Percentiles rank a stretch among this genome's conserved stretches.
These are phyloP conservation scores for Ctenicera cuprea DNA, from an alignment of 2,888 invertebrate species.

Conservation along the genomic window DNA sequence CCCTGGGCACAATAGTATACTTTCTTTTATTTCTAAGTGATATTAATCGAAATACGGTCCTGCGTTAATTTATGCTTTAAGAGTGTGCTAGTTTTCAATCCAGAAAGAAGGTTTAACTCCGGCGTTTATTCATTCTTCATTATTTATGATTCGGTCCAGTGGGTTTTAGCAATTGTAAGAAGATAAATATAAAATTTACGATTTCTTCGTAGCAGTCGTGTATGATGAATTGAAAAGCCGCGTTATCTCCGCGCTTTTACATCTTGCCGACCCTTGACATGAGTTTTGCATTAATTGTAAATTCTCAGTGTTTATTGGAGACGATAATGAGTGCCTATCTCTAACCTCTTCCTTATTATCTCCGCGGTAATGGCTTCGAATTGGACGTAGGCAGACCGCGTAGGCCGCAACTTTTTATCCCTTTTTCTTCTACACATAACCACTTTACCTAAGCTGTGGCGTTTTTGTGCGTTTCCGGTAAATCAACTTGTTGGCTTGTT, in stretches of 20 bases:
- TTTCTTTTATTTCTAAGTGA: no score
- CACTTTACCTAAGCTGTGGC: constrained; percentile 36
- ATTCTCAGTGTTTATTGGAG: constrained; percentile 57
- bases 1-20: no score
- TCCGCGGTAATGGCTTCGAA: constrained; percentile 57
- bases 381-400: constrained; percentile 56
- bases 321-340: constrained; percentile 59
- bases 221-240: constrained; percentile 51
- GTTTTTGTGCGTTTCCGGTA: constrained; percentile 26
- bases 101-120: background rate
- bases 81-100: no score
- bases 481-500: background rate
- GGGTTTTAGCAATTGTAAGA: constrained; percentile 1
- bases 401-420: constrained; percentile 45
- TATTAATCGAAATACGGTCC: no score
- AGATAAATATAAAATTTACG: constrained; percentile 7
- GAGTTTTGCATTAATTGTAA: constrained; percentile 60
- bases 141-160: background rate
- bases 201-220: background rate
- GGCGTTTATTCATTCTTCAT: background rate
- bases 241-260: constrained; percentile 52
- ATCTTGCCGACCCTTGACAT: constrained; percentile 58
- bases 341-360: constrained; percentile 64
- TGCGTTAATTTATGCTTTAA: no score
- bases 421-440: constrained; percentile 31